Base-by-base conservation (phyloP, 1,140 invertebrate species). In the Meloidogyne exigua region DNA sequence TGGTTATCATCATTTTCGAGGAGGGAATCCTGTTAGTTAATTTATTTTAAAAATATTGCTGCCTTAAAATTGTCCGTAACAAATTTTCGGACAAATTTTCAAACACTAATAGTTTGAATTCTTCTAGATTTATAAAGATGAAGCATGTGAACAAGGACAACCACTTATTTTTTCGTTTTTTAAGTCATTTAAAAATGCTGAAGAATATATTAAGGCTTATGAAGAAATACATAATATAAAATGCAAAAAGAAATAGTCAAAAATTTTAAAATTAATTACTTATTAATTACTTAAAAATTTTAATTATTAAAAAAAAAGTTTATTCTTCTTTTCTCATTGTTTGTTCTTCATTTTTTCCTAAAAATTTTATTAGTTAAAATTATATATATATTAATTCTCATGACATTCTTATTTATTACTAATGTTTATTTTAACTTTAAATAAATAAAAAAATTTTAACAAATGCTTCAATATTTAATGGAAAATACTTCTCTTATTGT, bases 151-250 rank as follows among this genome's bases (percentile, higher is more conserved):
- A n/a, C 18, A 57, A 57, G 49, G 49, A 7, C 49, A 57, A n/a
- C 49, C 49, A n/a, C 18, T 57, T n/a, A 3, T 57, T n/a, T 57
- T 57, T 57, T 57, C 49, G n/a, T n/a, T 57, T 57, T 57, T 57
- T 57, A 57, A n/a, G 18, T 15, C 18, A n/a, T n/a, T n/a, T 57
- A n/a, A n/a, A 57, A 57, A 57, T 9, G 2, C 0, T 21, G 49
- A 57, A n/a, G 49, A 57, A 57, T 57, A 57, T n/a, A 57, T 57
- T 57, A n/a, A 57, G n/a, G 49, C 18, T n/a, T 57, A 57, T 57
- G 18, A 57, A 57, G 18, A n/a, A 4, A 7, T 57, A 57, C 49
- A 57, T n/a, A n/a, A 57, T 57, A 57, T 57, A 57, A n/a, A 57
- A 57, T 57, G 49, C 1, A 57, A n/a, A n/a, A 57, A 7, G 7